These are phyloP conservation scores for Saguinus imperator DNA, from an alignment of 2,113 vertebrate genomes.

Conservation along the genomic window DNA sequence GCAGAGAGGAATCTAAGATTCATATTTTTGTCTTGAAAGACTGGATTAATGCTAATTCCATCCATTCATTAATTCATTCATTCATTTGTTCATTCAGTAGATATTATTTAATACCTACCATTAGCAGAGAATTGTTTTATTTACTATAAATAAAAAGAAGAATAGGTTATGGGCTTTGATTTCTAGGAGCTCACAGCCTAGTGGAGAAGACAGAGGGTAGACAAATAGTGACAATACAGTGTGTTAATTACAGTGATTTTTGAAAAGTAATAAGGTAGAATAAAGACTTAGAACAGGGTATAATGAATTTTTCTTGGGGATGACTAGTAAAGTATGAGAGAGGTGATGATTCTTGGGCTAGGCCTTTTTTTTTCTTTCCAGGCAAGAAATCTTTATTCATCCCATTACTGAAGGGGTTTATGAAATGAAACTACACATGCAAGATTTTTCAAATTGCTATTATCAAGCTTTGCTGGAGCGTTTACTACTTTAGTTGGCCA, in stretches of 20 bases:
- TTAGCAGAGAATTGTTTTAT: background rate
- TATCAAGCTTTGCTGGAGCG: constrained; percentile 76
- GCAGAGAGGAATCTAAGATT: background rate
- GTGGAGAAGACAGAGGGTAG: background rate
- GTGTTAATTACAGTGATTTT: background rate
- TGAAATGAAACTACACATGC: constrained; percentile 75
- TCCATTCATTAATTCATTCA: background rate
- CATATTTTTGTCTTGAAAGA: background rate
- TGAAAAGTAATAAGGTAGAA: background rate
- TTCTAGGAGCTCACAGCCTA: background rate
- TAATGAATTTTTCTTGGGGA: background rate
- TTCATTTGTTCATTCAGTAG: background rate
- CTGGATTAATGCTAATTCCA: background rate
- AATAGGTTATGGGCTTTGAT: background rate
- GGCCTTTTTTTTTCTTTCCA: background rate
- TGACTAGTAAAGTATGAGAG: background rate
- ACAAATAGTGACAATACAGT: background rate
- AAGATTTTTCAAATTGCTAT: constrained; percentile 75
- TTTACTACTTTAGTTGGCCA: constrained; percentile 75
- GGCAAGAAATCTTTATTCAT: constrained; percentile 68
- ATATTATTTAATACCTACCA: background rate
- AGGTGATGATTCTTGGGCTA: background rate
- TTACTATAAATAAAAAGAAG: background rate
- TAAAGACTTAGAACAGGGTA: background rate
- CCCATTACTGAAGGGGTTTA: constrained; percentile 76